Base-by-base conservation (phyloP, 1,140 invertebrate species). In the Plectrocnemia conspersa region DNA sequence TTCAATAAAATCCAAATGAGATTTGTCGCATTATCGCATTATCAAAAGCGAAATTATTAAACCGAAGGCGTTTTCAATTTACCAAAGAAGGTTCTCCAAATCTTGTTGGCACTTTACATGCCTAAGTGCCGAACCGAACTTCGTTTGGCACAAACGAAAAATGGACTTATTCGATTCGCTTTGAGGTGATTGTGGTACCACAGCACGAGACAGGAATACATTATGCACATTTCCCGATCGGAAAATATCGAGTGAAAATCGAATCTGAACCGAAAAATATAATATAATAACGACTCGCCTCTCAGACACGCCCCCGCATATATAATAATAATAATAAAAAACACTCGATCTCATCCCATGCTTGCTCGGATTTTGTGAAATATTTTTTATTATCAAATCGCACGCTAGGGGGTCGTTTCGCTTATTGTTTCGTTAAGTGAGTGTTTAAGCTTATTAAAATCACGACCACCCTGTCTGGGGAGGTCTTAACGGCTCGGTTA, bases 361-460 rank as follows among this genome's bases (percentile, higher is more conserved):
- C n/a, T n/a, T n/a, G n/a, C n/a, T n/a, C n/a, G n/a, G n/a, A n/a
- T n/a, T n/a, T n/a, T n/a, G n/a, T n/a, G n/a, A n/a, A n/a, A n/a
- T n/a, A n/a, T n/a, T n/a, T n/a, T n/a, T n/a, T n/a, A n/a, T n/a
- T n/a, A n/a, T n/a, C n/a, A 47, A 33, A 47, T 47, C 21, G 45
- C 35, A 33, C 45, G 11, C 45, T 1, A 18, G 32, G 45, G 45
- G 23, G 27, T 21, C 45, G 35, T 47, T 47, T 47, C 21, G 18
- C 45, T 47, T 32, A n/a, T n/a, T 33, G 45, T 35, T 19, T 24
- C 32, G 45, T 47, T 33, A 47, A 47, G 45, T 52, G 29, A 50
- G 56, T 58, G 56, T 54, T 58, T 54, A 58, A 58, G 56, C 56
- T 53, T 58, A 58, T 58, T 58, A 58, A 58, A 58, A 58, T 58